These are phyloP conservation scores for Aphodius sticticus DNA, from an alignment of 2,888 invertebrate genomes.

Conservation along the genomic window DNA sequence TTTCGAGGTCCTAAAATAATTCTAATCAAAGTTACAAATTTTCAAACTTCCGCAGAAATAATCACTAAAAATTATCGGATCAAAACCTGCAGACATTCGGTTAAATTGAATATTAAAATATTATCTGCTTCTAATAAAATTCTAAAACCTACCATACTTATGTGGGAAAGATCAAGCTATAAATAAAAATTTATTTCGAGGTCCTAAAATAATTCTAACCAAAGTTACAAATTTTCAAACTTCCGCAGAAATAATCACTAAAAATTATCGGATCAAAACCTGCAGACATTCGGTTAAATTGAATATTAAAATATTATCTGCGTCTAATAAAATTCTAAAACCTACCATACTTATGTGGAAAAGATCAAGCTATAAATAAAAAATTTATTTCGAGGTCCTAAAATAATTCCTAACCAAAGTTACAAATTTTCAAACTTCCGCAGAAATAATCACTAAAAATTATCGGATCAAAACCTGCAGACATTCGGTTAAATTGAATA, in stretches of 20 bases:
- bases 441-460: background rate
- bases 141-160: background rate
- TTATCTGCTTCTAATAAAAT: background rate
- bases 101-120: background rate
- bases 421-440: background rate
- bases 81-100: background rate
- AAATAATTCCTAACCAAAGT: background rate
- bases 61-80: background rate
- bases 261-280: background rate
- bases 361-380: background rate
- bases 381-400: background rate
- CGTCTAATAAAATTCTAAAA: background rate
- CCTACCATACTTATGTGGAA: background rate
- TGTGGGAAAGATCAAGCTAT: background rate
- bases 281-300: background rate
- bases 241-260: background rate
- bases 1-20: background rate
- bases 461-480: background rate
- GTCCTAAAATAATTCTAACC: background rate
- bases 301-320: background rate
- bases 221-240: background rate
- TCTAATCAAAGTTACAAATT: background rate
- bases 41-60: background rate
- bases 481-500: background rate
- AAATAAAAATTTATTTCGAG: background rate